Conservation (phyloP, 1,140 invertebrate species). For the Liolophura sinensis region DNA sequence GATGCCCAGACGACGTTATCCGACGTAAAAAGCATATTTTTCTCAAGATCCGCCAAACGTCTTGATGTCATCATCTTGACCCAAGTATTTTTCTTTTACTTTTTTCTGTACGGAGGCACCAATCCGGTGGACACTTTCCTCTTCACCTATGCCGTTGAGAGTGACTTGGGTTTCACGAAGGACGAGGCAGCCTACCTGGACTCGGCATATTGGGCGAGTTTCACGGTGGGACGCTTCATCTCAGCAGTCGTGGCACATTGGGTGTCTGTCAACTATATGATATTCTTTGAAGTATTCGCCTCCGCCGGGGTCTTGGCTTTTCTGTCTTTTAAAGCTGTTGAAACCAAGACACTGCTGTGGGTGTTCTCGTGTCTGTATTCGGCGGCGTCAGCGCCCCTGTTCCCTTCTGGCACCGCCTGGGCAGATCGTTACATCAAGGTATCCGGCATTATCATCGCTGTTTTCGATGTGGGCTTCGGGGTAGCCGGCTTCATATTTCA, state of each 20-base stretch:
- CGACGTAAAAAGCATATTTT: too few species aligned
- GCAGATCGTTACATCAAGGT: constrained; percentile 1
- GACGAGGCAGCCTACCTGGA: constrained; percentile 1
- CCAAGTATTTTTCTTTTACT: constrained; percentile 1
- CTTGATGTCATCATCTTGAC: background rate
- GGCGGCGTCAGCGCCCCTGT: background rate
- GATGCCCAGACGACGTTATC: too few species aligned
- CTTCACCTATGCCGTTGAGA: background rate
- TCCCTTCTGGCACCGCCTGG: constrained; percentile 1
- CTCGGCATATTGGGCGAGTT: background rate
- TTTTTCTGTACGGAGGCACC: background rate
- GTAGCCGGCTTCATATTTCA: background rate
- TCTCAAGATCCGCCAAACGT: too few species aligned
- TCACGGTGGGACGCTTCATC: background rate
- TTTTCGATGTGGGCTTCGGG: background rate
- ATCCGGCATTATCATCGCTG: background rate
- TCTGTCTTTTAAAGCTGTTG: background rate
- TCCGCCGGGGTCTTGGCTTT: background rate
- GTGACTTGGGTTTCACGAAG: background rate
- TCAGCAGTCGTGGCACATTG: background rate
- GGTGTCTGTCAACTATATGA: background rate
- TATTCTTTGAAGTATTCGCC: background rate
- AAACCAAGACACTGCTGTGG: background rate
- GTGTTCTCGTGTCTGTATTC: background rate
- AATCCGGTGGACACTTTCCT: constrained; percentile 4